Conservation (phyloP, 2,113 vertebrate genomes). For the Lepus americanus region DNA sequence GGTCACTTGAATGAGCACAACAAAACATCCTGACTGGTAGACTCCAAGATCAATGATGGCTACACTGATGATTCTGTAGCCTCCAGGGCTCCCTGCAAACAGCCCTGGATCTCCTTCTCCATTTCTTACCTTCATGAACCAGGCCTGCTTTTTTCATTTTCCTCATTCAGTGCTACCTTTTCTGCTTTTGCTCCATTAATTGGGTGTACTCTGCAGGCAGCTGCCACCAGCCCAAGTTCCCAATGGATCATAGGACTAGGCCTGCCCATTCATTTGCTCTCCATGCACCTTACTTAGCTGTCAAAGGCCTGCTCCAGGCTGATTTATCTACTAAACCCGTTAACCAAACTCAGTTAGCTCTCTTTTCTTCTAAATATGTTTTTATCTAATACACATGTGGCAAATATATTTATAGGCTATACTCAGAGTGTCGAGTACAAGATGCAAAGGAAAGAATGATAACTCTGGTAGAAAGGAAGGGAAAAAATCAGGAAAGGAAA, state of each 20-base stretch:
- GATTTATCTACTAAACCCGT: not conserved
- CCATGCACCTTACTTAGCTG: not conserved
- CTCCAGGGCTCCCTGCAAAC: not conserved
- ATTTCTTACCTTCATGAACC: not conserved
- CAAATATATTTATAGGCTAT: slow-evolving; percentile 70
- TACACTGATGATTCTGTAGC: not conserved
- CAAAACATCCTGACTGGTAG: not conserved
- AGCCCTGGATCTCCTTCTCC: not conserved
- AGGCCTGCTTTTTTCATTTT: not conserved
- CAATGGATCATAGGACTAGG: accelerated
- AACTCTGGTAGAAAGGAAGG: slow-evolving; percentile 59
- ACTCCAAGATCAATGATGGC: not conserved
- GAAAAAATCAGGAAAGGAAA: slow-evolving; percentile 59
- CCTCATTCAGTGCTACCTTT: not conserved
- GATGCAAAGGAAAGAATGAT: slow-evolving; percentile 60
- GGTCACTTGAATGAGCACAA: not conserved
- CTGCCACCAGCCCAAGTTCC: not conserved
- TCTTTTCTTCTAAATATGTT: slow-evolving; percentile 36
- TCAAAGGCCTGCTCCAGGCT: slow-evolving; percentile 40
- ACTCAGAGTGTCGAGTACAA: slow-evolving; percentile 69
- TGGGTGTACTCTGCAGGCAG: not conserved
- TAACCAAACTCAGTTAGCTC: not conserved
- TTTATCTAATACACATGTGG: slow-evolving; percentile 55
- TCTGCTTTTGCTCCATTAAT: not conserved
- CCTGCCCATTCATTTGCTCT: not conserved